Conservation (phyloP, 2,888 invertebrate species). For the Chironomus riparius region DNA sequence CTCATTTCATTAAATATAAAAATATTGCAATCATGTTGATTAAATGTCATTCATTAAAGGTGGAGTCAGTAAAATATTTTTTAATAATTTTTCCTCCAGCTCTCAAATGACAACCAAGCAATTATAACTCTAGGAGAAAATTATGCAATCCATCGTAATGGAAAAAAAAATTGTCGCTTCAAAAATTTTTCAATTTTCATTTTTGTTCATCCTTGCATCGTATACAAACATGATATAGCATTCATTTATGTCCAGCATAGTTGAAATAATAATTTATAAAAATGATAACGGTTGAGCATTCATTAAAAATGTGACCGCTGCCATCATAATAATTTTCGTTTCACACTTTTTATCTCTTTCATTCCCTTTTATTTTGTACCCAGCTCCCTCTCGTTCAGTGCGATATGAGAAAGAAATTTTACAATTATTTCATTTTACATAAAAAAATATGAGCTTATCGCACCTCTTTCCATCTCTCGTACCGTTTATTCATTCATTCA, state of each 20-base stretch:
- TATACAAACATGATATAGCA: background rate
- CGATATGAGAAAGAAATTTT: background rate
- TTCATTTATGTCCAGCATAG: background rate
- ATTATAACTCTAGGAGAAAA: background rate
- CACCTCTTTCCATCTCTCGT: background rate
- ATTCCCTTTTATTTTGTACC: too few species aligned
- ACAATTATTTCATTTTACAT: background rate
- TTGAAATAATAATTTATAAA: constrained; percentile 1
- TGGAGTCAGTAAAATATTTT: too few species aligned
- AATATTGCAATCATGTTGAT: too few species aligned
- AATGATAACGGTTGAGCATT: background rate
- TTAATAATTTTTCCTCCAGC: background rate
- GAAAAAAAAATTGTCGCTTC: background rate
- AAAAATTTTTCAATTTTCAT: background rate
- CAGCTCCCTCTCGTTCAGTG: background rate
- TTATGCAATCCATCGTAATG: too few species aligned
- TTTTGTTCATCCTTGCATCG: background rate
- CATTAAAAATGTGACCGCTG: background rate
- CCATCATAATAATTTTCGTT: background rate
- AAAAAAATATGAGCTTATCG: background rate
- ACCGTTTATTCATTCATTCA: background rate
- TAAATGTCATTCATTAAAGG: too few species aligned
- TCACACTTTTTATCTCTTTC: background rate
- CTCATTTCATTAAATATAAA: too few species aligned
- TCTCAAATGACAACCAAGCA: background rate